Conservation (phyloP, 2,888 invertebrate genomes). For the Empis livida region DNA sequence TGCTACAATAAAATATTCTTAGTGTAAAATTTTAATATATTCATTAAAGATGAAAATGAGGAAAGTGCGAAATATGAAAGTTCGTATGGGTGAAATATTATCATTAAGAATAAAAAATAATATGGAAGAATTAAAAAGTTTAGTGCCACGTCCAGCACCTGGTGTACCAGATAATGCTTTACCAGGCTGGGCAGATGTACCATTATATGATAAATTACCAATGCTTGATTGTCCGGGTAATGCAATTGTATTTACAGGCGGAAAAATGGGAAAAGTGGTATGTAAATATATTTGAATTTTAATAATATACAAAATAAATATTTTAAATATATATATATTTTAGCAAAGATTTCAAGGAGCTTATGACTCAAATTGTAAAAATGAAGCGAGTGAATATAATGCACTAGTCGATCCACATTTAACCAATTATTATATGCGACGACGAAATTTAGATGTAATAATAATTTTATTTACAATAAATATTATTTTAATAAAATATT, state of each 20-base stretch:
- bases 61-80: too few species aligned
- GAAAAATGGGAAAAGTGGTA: slow-evolving; percentile 31
- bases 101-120: slow-evolving; percentile 18
- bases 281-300: slow-evolving; percentile 2
- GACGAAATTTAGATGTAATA: slow-evolving; percentile 26
- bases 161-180: slow-evolving; percentile 31
- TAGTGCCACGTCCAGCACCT: slow-evolving; percentile 8
- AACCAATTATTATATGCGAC: slow-evolving; percentile 39
- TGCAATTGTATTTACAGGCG: slow-evolving; percentile 32
- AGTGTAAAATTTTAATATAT: too few species aligned
- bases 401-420: slow-evolving; percentile 46
- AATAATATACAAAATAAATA: too few species aligned
- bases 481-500: background rate
- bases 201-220: slow-evolving; percentile 29
- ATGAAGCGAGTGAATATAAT: slow-evolving; percentile 38
- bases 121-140: slow-evolving; percentile 6
- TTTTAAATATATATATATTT: background rate
- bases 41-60: too few species aligned
- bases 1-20: too few species aligned
- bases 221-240: slow-evolving; percentile 34
- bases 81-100: slow-evolving; percentile 20
- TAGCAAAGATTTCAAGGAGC: slow-evolving; percentile 23
- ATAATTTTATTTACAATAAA: too few species aligned
- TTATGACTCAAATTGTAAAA: slow-evolving; percentile 24
- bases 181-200: slow-evolving; percentile 32